Percentiles rank a stretch among this genome's conserved stretches.
phyloP scores from a whole-genome alignment of 53 echinoderm and acorn worm species.

The Luidia sarsii region DNA sequence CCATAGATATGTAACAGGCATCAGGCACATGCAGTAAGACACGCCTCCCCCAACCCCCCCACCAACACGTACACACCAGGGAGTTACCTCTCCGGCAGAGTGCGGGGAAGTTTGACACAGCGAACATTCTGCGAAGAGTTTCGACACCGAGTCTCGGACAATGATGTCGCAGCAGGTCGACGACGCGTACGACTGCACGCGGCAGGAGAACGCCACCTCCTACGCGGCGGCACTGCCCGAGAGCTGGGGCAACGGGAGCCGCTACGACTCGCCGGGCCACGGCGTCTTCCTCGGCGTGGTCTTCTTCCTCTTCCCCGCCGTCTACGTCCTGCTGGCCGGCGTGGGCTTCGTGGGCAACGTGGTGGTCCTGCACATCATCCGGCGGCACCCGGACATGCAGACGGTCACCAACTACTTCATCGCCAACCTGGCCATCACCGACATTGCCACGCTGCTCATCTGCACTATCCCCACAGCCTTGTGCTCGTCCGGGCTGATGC shows the following conservation, averaged over 20 bases:
- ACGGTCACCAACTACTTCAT: constrained; percentile 71
- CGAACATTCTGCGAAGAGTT: too few relatives aligned
- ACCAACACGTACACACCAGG: too few relatives aligned
- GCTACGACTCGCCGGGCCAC: not conserved
- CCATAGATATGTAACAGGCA: too few relatives aligned
- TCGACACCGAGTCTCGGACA: too few relatives aligned
- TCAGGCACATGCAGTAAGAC: too few relatives aligned
- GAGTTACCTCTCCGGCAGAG: not conserved
- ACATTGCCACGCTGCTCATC: constrained; percentile 43
- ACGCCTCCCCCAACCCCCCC: too few relatives aligned
- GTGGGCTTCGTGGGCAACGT: constrained; percentile 60
- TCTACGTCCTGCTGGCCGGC: constrained; percentile 28
- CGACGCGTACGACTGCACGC: too few relatives aligned
- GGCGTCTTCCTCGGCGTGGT: not conserved
- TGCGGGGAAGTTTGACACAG: not conserved
- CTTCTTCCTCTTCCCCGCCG: constrained; percentile 21
- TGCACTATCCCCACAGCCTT: constrained; percentile 46
- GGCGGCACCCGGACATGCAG: constrained; percentile 58
- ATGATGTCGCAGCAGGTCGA: too few relatives aligned
- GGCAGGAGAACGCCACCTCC: too few relatives aligned
- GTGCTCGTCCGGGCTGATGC: constrained; percentile 1
- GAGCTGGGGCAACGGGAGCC: not conserved
- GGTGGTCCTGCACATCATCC: constrained; percentile 54
- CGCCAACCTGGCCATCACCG: constrained; percentile 60
- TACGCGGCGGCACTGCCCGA: too few relatives aligned